Conservation (phyloP, 2,113 vertebrate species). For the Alligator sinensis region DNA sequence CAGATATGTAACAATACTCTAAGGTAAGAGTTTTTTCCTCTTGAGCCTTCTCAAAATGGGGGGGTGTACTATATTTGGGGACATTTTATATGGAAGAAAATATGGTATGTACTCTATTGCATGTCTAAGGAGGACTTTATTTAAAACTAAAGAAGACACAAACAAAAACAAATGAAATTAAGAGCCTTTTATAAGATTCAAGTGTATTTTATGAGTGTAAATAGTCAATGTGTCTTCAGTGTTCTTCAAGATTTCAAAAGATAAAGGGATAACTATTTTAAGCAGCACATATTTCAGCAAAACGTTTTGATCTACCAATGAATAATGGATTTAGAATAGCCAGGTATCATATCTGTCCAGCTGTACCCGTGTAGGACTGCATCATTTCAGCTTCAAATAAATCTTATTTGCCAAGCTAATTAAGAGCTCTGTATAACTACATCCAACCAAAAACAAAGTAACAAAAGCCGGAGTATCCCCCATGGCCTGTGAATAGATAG, state of each 20-base stretch:
- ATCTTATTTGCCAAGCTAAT: neutral
- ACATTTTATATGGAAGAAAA: too few species aligned
- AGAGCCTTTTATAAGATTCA: neutral
- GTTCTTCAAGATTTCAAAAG: constrained; percentile 1
- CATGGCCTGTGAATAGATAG: neutral
- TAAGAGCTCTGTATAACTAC: neutral
- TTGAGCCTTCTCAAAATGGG: too few species aligned
- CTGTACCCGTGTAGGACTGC: neutral
- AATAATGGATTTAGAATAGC: constrained; percentile 11
- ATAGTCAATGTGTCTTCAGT: neutral
- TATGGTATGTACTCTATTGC: too few species aligned
- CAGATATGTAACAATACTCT: too few species aligned
- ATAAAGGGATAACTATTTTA: neutral
- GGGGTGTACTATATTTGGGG: too few species aligned
- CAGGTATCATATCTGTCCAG: constrained; percentile 21
- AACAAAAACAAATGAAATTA: too few species aligned
- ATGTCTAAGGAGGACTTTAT: too few species aligned
- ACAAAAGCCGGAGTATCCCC: neutral
- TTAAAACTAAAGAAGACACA: too few species aligned
- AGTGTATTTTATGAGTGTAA: neutral
- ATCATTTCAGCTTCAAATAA: neutral
- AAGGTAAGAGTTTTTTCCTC: too few species aligned
- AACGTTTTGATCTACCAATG: neutral
- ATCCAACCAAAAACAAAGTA: neutral
- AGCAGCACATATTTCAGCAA: neutral